A percentile compares a stretch with the other conserved stretches of the same genome.
Evolutionary conservation across 2,888 invertebrate genomes (phyloP).

Genomic region (Agrochola macilenta): DNA sequence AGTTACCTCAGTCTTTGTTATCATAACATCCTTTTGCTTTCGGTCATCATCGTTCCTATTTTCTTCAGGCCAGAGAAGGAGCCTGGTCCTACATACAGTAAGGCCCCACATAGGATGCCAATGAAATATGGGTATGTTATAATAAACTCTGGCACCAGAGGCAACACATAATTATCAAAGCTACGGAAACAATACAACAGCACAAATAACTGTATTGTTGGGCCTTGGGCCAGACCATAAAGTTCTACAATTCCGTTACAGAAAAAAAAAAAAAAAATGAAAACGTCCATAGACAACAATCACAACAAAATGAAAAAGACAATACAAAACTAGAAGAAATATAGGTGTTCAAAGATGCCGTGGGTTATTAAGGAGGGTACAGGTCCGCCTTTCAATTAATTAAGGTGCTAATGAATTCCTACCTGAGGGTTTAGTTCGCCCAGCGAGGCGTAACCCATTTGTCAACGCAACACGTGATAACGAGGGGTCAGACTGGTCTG

Average conservation of each 20-base stretch:
- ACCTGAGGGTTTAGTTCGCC: constrained; percentile 72
- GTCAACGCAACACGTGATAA: constrained; percentile 84
- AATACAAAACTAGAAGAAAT: constrained; percentile 54
- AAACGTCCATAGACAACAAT: constrained; percentile 42
- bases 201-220: constrained; percentile 41
- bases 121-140: constrained; percentile 17
- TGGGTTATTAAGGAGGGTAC: constrained; percentile 73
- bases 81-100: neutral
- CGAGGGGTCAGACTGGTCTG: constrained; percentile 69
- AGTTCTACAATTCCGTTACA: constrained; percentile 34
- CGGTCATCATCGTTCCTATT: neutral
- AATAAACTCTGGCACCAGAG: constrained; percentile 15
- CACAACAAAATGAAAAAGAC: constrained; percentile 55
- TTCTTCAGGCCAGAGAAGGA: neutral
- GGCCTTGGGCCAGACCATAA: constrained; percentile 29
- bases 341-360: constrained; percentile 69
- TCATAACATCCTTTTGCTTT: neutral
- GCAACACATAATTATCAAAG: constrained; percentile 24
- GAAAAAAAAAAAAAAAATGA: constrained; percentile 28
- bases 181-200: constrained; percentile 30
- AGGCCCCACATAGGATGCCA: neutral
- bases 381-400: constrained; percentile 85
- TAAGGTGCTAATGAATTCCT: constrained; percentile 83
- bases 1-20: neutral
- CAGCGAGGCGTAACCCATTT: constrained; percentile 84